phyloP scores from a whole-genome alignment of 2,113 vertebrate species.

The Empidonax traillii region DNA sequence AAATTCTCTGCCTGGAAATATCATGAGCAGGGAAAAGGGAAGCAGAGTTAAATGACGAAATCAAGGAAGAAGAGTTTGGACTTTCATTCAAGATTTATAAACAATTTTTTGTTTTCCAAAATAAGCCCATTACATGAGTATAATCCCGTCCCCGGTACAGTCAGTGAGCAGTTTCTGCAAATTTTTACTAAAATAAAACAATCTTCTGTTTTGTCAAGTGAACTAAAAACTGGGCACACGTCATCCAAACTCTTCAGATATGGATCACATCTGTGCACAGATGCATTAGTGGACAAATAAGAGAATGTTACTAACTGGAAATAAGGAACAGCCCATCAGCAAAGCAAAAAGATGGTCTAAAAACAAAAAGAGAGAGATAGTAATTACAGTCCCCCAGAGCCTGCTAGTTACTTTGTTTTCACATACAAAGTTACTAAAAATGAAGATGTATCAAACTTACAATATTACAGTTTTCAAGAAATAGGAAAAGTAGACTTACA shows the following conservation, averaged over 20 bases:
- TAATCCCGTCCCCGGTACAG: neutral
- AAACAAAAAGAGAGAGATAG: neutral
- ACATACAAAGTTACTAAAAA: conserved; percentile 16
- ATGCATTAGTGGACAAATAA: neutral
- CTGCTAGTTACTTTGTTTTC: neutral
- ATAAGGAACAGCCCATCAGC: neutral
- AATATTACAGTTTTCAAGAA: conserved; percentile 20
- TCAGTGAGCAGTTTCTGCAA: neutral
- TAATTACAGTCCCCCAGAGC: neutral
- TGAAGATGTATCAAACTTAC: neutral
- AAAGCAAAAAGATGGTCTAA: neutral
- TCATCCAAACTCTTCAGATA: neutral
- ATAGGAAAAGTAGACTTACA: conserved; percentile 81
- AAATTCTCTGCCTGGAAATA: neutral
- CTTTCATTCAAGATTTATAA: neutral
- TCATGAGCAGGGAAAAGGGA: neutral
- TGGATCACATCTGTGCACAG: neutral
- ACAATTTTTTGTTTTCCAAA: neutral
- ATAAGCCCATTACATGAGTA: neutral
- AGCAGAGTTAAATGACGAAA: neutral
- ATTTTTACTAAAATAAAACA: neutral
- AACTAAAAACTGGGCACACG: neutral
- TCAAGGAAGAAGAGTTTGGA: neutral
- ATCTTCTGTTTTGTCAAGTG: neutral
- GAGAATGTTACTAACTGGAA: neutral